These are phyloP conservation scores for Pemphredon lugubris DNA, from an alignment of 2,888 invertebrate genomes.

Conservation along the genomic window DNA sequence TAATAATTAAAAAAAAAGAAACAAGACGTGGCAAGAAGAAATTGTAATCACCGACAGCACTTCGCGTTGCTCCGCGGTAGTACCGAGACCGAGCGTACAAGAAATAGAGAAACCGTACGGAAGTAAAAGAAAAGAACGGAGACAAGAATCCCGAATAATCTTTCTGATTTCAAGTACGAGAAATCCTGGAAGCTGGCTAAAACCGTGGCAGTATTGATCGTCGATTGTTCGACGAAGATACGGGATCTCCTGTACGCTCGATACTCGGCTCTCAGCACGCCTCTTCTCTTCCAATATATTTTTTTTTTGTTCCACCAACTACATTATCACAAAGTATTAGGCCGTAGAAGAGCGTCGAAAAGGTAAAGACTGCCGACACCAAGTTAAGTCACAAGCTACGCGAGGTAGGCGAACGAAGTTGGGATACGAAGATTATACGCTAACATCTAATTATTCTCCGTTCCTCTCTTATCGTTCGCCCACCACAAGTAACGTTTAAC, in stretches of 20 bases:
- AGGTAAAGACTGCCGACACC: slow-evolving; percentile 55
- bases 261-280: slow-evolving; percentile 11
- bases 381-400: slow-evolving; percentile 50
- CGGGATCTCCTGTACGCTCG: slow-evolving; percentile 15
- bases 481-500: slow-evolving; percentile 12
- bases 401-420: slow-evolving; percentile 23
- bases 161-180: neutral
- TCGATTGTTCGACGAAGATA: neutral
- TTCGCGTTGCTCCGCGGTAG: slow-evolving; percentile 29
- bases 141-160: slow-evolving; percentile 1
- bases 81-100: slow-evolving; percentile 34
- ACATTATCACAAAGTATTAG: slow-evolving; percentile 53
- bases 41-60: slow-evolving; percentile 35
- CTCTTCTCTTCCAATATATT: slow-evolving; percentile 26
- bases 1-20: neutral
- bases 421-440: neutral
- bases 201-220: slow-evolving; percentile 24
- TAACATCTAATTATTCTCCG: neutral
- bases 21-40: slow-evolving; percentile 58
- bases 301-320: slow-evolving; percentile 36
- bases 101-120: neutral
- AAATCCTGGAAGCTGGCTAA: slow-evolving; percentile 28
- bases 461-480: slow-evolving; percentile 16
- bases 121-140: neutral
- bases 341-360: slow-evolving; percentile 38